Evolutionary conservation across 2,113 vertebrate genomes (phyloP).

Genomic region (Diadophis punctatus): DNA sequence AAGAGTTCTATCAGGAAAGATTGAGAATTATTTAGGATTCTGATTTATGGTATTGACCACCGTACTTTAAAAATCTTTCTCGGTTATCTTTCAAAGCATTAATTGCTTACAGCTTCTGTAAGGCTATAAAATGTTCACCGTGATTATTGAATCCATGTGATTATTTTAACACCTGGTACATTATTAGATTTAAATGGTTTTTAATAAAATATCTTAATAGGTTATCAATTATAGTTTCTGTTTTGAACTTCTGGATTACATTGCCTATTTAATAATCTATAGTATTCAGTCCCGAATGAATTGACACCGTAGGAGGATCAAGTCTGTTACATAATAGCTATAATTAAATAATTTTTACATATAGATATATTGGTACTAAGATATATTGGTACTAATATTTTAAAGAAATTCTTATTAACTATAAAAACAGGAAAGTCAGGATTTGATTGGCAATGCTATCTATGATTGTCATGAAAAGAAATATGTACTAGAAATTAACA

Average conservation of each 20-base stretch:
- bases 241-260: neutral
- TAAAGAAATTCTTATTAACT: slow-evolving; percentile 24
- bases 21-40: neutral
- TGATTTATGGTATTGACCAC: neutral
- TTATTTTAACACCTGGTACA: neutral
- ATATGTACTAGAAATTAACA: slow-evolving; percentile 30
- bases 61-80: neutral
- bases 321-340: neutral
- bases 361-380: neutral
- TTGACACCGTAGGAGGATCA: neutral
- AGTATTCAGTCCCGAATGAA: neutral
- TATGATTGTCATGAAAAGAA: slow-evolving; percentile 31
- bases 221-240: neutral
- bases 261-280: neutral
- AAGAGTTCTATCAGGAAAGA: neutral
- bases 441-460: slow-evolving; percentile 43
- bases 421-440: slow-evolving; percentile 31
- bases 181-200: neutral
- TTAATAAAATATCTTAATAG: neutral
- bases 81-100: neutral
- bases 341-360: slow-evolving; percentile 28
- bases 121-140: neutral
- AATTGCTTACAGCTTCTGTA: neutral
- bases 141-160: neutral
- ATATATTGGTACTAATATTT: slow-evolving; percentile 9